A percentile compares a stretch with the other conserved stretches of the same genome.
phyloP scores from a whole-genome alignment of 2,113 vertebrate genomes.

The Poeciliopsis prolifica region DNA sequence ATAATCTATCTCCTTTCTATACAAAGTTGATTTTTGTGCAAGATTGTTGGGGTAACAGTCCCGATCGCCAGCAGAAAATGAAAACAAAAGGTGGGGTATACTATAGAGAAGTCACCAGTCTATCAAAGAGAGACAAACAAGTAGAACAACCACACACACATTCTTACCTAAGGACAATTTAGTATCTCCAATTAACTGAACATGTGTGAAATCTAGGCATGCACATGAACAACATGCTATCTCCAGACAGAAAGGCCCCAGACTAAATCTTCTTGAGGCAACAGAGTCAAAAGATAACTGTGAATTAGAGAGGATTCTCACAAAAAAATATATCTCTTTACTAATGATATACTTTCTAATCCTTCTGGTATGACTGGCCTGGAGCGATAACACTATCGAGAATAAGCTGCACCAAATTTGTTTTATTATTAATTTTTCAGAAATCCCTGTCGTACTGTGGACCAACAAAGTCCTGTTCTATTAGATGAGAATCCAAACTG shows the following conservation, averaged over 20 bases:
- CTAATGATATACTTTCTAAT: slow-evolving; percentile 42
- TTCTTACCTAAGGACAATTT: background rate
- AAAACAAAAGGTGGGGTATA: no score
- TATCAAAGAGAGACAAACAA: background rate
- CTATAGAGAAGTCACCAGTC: background rate
- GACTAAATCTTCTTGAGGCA: background rate
- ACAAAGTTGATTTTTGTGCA: background rate
- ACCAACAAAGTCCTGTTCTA: slow-evolving; percentile 41
- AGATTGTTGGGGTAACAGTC: background rate
- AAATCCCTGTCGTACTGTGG: slow-evolving; percentile 62
- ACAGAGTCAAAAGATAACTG: slow-evolving; percentile 19
- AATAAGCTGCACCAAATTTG: slow-evolving; percentile 61
- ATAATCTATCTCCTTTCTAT: background rate
- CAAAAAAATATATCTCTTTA: slow-evolving; percentile 48
- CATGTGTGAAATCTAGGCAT: background rate
- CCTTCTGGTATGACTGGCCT: slow-evolving; percentile 47
- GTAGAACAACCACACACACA: background rate
- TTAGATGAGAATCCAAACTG: slow-evolving; percentile 46
- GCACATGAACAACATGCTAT: background rate
- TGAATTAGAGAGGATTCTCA: slow-evolving; percentile 12
- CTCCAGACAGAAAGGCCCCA: background rate
- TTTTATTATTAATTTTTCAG: slow-evolving; percentile 62
- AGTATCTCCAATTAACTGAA: background rate
- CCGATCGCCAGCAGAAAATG: background rate
- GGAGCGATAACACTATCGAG: slow-evolving; percentile 60